These are phyloP conservation scores for Eira barbara DNA, from an alignment of 2,113 vertebrate species.

Conservation along the genomic window DNA sequence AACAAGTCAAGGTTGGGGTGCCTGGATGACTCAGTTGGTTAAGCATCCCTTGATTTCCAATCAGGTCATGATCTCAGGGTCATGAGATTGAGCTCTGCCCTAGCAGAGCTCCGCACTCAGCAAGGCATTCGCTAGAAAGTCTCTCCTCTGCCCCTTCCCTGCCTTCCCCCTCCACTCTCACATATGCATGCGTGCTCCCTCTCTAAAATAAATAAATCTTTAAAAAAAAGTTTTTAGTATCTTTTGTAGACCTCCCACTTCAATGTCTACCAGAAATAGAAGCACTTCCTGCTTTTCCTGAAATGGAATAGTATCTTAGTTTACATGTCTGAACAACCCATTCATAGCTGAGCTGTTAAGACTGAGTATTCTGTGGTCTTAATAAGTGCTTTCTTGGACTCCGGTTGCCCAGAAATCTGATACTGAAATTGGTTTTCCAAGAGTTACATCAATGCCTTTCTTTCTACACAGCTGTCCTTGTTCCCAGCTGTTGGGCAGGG, in stretches of 20 bases:
- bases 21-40: too few species aligned
- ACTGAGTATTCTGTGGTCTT: background rate
- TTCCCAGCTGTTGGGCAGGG: background rate
- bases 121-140: accelerated
- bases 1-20: background rate
- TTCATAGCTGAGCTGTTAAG: background rate
- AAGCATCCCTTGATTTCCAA: too few species aligned
- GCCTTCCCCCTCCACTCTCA: too few species aligned
- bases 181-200: too few species aligned
- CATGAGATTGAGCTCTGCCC: too few species aligned
- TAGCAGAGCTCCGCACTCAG: too few species aligned
- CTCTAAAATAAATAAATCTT: too few species aligned
- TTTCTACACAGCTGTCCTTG: background rate
- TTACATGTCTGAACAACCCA: background rate
- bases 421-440: background rate
- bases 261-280: background rate
- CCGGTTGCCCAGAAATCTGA: background rate
- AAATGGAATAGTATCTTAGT: background rate
- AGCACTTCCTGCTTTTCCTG: background rate
- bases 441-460: background rate
- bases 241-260: background rate
- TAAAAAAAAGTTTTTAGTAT: too few species aligned
- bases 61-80: too few species aligned
- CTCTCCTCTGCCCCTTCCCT: too few species aligned
- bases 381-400: background rate